A percentile compares a stretch with the other conserved stretches of the same genome.
Conservation (phyloP, 2,113 vertebrate genomes). For the Myanophis thanlyinensis region DNA sequence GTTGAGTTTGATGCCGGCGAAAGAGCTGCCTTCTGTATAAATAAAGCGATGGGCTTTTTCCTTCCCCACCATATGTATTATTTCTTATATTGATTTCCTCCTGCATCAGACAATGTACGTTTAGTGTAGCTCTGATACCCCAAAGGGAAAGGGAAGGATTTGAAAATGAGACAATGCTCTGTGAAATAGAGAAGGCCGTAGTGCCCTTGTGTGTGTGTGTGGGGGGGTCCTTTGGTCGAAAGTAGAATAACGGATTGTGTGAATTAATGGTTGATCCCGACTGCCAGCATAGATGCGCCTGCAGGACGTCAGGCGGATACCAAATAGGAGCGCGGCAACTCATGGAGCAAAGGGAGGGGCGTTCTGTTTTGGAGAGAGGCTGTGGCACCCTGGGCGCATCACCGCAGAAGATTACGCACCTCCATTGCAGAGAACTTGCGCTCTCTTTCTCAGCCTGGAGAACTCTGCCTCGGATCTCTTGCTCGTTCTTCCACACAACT, state of each 20-base stretch:
- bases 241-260: slow-evolving; percentile 65
- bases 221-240: too few species aligned
- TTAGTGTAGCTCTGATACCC: neutral
- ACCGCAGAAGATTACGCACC: neutral
- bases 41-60: neutral
- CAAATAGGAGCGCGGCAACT: neutral
- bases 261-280: slow-evolving; percentile 58
- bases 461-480: neutral
- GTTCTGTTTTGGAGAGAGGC: slow-evolving; percentile 14
- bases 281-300: slow-evolving; percentile 41
- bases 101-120: neutral
- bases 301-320: neutral
- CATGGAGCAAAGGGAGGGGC: neutral
- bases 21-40: neutral
- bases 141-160: slow-evolving; percentile 53
- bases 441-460: neutral
- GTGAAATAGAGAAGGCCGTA: slow-evolving; percentile 55
- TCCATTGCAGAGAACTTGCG: neutral
- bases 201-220: slow-evolving; percentile 38
- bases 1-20: neutral
- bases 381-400: slow-evolving; percentile 32
- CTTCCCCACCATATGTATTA: neutral
- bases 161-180: slow-evolving; percentile 62
- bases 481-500: neutral
- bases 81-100: neutral